A percentile compares a stretch with the other conserved stretches of the same genome.
Evolutionary conservation across 2,888 invertebrate species (phyloP).

Genomic region (Pinctada fucata): DNA sequence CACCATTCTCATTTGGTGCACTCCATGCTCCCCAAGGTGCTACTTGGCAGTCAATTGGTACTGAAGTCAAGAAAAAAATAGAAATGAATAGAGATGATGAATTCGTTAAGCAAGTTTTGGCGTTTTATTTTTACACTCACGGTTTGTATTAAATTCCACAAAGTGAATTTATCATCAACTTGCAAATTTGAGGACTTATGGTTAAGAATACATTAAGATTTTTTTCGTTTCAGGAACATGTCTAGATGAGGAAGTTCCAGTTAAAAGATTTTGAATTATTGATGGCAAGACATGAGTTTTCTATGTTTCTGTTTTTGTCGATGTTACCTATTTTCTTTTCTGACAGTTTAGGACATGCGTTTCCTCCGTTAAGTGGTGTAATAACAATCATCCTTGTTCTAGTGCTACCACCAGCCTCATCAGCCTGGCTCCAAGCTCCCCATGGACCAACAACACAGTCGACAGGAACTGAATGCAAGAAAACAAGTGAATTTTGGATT

Average conservation of each 20-base stretch:
- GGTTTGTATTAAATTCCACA: too few species aligned
- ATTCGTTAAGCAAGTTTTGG: too few species aligned
- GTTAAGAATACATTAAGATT: neutral
- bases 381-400: conserved; percentile 12
- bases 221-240: too few species aligned
- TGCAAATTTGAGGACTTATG: neutral
- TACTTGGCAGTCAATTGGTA: conserved; percentile 18
- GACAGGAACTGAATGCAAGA: conserved; percentile 2
- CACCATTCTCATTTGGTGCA: conserved; percentile 2
- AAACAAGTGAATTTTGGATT: neutral
- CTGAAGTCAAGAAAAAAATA: neutral
- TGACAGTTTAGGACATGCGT: neutral
- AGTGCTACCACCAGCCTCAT: conserved; percentile 8
- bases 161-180: too few species aligned
- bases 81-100: neutral
- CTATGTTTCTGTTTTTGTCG: too few species aligned
- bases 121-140: too few species aligned
- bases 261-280: too few species aligned
- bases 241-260: too few species aligned
- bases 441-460: conserved; percentile 14
- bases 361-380: conserved; percentile 11
- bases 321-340: conserved; percentile 4
- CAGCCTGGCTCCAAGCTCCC: conserved; percentile 16
- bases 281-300: too few species aligned
- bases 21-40: conserved; percentile 16